phyloP scores from a whole-genome alignment of 2,888 invertebrate genomes.

The Psococerastis gibbosa region DNA sequence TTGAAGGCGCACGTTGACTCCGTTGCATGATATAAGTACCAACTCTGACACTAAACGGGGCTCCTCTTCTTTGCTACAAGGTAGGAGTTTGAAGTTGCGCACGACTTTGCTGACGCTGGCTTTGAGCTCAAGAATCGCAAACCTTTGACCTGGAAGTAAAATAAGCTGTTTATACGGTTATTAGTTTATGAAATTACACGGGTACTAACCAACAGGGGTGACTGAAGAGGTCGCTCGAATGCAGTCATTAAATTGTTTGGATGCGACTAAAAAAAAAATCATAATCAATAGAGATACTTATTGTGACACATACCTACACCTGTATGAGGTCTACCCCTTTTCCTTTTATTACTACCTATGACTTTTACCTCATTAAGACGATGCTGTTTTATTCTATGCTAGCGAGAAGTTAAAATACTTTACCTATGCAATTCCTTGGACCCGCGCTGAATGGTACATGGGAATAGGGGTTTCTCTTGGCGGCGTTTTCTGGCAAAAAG shows the following conservation, averaged over 20 bases:
- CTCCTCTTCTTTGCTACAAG: not conserved
- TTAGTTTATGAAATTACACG: not conserved
- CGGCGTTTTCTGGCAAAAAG: constrained; percentile 25
- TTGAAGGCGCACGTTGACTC: constrained; percentile 2
- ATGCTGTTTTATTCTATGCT: too few species aligned
- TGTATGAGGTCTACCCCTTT: too few species aligned
- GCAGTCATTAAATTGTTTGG: too few species aligned
- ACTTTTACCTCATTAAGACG: too few species aligned
- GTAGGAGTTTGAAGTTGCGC: constrained; percentile 5
- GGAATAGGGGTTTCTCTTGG: constrained; percentile 27
- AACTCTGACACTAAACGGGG: constrained; percentile 8
- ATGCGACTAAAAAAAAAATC: too few species aligned
- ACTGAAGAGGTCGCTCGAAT: too few species aligned
- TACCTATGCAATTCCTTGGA: constrained; percentile 27
- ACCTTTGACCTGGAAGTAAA: constrained; percentile 8
- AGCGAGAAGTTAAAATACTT: too few species aligned
- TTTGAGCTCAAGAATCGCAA: constrained; percentile 11
- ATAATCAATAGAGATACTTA: too few species aligned
- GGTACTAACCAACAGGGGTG: too few species aligned
- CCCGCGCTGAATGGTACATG: constrained; percentile 29
- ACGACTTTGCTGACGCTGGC: constrained; percentile 1
- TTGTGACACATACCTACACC: too few species aligned
- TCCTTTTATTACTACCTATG: too few species aligned
- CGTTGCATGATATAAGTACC: constrained; percentile 7
- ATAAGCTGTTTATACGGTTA: not conserved